Base-by-base conservation (phyloP, 2,888 invertebrate species). In the Amphiduros pacificus region DNA sequence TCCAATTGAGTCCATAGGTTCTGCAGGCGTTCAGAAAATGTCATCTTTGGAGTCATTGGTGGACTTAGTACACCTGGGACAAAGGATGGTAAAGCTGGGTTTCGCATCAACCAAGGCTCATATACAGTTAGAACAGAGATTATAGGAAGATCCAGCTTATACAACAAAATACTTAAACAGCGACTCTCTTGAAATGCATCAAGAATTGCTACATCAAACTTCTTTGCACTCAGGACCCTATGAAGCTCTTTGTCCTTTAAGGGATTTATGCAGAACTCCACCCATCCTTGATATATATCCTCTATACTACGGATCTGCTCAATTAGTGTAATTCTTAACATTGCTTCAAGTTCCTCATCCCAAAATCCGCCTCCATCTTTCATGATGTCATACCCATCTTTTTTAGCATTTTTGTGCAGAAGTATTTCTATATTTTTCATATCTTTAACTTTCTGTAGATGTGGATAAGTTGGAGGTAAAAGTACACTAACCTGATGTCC, bases 291-390 rank as follows among this genome's bases (percentile, higher is more conserved):
- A 31, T 17, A 4, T n/a, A 9, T 6, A 14, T 59, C 62, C 17
- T 27, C 27, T 17, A 24, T 20, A 0, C n/a, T 44, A 14, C 63
- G 36, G 20, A 60, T 31, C 28, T 63, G 60, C 24, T 56, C 41
- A 5, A 28, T 28, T 29, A n/a, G 29, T 29, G 48, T 40, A 6
- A 55, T 49, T 0, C 5, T 5, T 41, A 59, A 54, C 17, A 51
- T 3, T 28, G 14, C 22, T n/a, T 54, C 50, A 49, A 40, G 20
- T 11, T 44, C 6, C 17, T 28, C 49, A 5, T 31, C 27, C 14
- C 40, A 55, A 44, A 22, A 44, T 17, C 24, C 41, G 2, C 26
- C 24, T 14, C 41, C 27, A 26, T 41, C 20, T n/a, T n/a, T 14
- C 20, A 5, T 27, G 11, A 36, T 54, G 36, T 17, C 24, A 31